Conservation (phyloP, 2,113 vertebrate species). For the Psilopsiagon aymara region DNA sequence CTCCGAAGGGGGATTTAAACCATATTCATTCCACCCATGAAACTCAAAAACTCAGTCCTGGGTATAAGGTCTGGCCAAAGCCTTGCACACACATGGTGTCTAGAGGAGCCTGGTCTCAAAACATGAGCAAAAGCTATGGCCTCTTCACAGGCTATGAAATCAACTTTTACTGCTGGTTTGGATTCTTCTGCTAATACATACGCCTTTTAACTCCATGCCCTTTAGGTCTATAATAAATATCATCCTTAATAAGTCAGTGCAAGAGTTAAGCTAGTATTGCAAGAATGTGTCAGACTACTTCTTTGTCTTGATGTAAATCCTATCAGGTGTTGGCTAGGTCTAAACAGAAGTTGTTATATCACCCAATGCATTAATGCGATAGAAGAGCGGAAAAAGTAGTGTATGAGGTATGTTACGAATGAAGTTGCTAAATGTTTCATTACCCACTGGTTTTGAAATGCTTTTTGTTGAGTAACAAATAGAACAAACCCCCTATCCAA, state of each 20-base stretch:
- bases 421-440: slow-evolving; percentile 27
- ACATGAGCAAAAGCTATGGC: background rate
- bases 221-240: slow-evolving; percentile 46
- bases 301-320: slow-evolving; percentile 28
- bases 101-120: background rate
- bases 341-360: slow-evolving; percentile 37
- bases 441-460: slow-evolving; percentile 2
- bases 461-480: slow-evolving; percentile 3
- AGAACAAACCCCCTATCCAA: background rate
- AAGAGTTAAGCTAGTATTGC: slow-evolving; percentile 50
- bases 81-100: background rate
- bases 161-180: background rate
- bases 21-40: background rate
- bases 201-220: background rate
- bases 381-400: slow-evolving; percentile 2
- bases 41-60: background rate
- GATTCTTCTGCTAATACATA: slow-evolving; percentile 13
- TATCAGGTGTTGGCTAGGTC: background rate
- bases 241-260: background rate
- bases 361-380: background rate
- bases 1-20: background rate
- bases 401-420: slow-evolving; percentile 1
- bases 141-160: background rate
- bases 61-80: background rate
- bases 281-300: slow-evolving; percentile 28